Conservation (phyloP, 2,113 vertebrate species). For the Heliornis fulica region DNA sequence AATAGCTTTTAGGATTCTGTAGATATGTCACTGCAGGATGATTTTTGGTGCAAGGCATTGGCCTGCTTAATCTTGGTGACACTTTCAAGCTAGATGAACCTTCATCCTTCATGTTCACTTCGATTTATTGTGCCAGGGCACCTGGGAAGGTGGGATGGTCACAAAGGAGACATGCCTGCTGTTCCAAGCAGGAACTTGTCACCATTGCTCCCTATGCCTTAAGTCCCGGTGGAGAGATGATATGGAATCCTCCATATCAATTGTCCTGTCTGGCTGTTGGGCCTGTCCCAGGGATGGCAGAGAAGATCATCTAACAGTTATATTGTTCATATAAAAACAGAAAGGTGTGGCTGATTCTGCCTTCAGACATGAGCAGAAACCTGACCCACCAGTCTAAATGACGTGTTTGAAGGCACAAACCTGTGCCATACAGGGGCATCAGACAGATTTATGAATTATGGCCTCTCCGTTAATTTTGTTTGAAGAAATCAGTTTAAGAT, state of each 20-base stretch:
- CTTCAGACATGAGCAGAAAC: neutral
- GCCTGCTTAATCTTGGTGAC: too few species aligned
- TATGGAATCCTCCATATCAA: too few species aligned
- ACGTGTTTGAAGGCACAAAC: neutral
- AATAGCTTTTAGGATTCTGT: neutral
- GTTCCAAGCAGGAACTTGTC: too few species aligned
- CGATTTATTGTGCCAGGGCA: too few species aligned
- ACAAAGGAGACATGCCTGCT: too few species aligned
- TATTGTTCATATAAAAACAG: neutral
- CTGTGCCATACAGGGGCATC: neutral
- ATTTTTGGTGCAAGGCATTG: too few species aligned
- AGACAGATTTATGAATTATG: neutral
- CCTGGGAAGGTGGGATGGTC: too few species aligned
- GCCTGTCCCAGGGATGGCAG: neutral
- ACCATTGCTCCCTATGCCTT: too few species aligned
- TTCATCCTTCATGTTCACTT: too few species aligned
- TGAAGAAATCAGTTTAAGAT: neutral
- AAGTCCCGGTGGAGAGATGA: too few species aligned
- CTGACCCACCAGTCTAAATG: neutral
- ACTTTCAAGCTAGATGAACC: too few species aligned
- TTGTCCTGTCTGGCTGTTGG: too few species aligned
- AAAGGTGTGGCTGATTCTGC: neutral
- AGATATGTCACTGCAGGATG: neutral
- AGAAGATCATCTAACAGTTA: neutral
- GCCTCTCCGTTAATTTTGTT: neutral